These are phyloP conservation scores for Tragopan temminckii DNA, from an alignment of 2,797 vertebrate genomes.

Conservation along the genomic window DNA sequence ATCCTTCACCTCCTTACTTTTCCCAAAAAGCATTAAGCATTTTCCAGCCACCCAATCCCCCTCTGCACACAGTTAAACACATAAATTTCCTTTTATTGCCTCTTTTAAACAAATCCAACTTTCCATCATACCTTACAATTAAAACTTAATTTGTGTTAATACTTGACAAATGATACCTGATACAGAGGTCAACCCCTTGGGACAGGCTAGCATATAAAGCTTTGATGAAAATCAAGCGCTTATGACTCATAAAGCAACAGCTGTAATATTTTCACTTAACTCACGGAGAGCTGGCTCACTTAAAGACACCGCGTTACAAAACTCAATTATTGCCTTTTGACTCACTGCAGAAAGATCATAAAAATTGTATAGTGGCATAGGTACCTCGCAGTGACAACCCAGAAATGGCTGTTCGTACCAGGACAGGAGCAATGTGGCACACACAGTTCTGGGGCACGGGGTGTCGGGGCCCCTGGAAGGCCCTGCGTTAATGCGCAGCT, in stretches of 20 bases:
- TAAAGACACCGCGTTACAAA: not conserved
- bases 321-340: not conserved
- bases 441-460: not conserved
- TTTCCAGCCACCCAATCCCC: constrained; percentile 21
- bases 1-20: constrained; percentile 59
- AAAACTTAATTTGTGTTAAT: constrained; percentile 71
- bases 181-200: constrained; percentile 26
- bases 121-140: constrained; percentile 60
- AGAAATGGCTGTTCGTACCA: not conserved
- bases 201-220: constrained; percentile 33
- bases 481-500: not conserved
- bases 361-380: not conserved
- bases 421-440: not conserved
- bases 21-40: constrained; percentile 8
- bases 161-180: constrained; percentile 51
- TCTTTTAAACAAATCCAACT: constrained; percentile 70
- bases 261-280: constrained; percentile 47
- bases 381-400: not conserved
- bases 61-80: not conserved
- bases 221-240: constrained; percentile 59
- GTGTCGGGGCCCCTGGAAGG: not conserved
- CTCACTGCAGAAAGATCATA: not conserved
- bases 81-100: constrained; percentile 72
- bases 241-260: constrained; percentile 6
- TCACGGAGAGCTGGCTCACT: not conserved